Evolutionary conservation across 2,888 invertebrate genomes (phyloP), one percentile per base, ranked within the genome.

Genomic region (Netelia virgata): DNA sequence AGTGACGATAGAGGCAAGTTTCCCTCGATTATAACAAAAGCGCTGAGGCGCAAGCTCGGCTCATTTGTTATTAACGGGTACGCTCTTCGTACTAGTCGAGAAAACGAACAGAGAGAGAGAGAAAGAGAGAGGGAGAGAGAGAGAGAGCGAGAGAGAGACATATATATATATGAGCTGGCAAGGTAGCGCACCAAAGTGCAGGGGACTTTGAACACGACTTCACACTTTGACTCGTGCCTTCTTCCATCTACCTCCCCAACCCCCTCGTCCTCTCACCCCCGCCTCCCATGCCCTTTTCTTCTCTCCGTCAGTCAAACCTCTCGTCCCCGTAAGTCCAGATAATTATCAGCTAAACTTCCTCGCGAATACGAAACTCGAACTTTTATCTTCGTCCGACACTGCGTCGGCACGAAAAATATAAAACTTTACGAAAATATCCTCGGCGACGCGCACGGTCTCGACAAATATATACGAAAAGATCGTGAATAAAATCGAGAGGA

Each of bases 141-240:
- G 50, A 36, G 70, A 47, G 36, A 23, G n/a, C 11, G 77, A 16
- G 28, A 43, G 59, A 14, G 43, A 16, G 23, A n/a, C 66, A 59
- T 16, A 66, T 1, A 66, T 1, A 47, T 1, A 47, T 1, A 47
- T 47, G 47, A 14, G 16, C 66, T 16, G 84, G 68, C 68, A 74
- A 28, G 28, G 47, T 11, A 50, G 28, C 18, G 90, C 87, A 89
- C 88, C 89, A 89, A 91, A 91, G 92, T 91, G 91, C 90, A 89
- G 90, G 89, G 87, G 89, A 88, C 91, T 92, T 91, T 90, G 92
- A 93, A 93, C 93, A 93, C 92, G 93, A 93, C 92, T 93, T 93
- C 92, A 93, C 93, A 93, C 93, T 93, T 91, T 92, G 92, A 92
- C 92, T 92, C 92, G 89, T 87, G 87, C 87, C 75, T 77, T 57